Evolutionary conservation across 1,140 invertebrate species (phyloP).

Genomic region (Reticulitermes speratus): DNA sequence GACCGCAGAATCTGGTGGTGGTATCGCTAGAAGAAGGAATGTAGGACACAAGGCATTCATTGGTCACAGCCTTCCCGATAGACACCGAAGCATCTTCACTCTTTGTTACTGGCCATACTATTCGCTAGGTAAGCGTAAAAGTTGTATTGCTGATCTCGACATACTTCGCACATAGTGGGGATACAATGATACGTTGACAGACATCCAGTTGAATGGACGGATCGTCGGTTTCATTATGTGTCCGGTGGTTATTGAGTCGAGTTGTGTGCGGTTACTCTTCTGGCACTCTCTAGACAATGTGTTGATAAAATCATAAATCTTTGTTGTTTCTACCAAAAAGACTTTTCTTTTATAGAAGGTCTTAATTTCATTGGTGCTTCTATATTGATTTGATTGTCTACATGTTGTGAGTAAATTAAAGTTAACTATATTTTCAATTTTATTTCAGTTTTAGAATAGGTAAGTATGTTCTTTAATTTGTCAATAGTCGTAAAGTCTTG

Average conservation of each 20-base stretch:
- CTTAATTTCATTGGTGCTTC: background rate
- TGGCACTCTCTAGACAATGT: background rate
- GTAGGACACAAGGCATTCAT: background rate
- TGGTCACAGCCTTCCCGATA: background rate
- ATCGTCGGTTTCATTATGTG: background rate
- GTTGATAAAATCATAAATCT: background rate
- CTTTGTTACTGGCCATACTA: background rate
- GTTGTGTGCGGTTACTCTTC: background rate
- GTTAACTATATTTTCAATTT: constrained; percentile 25
- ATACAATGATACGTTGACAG: background rate
- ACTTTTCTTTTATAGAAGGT: background rate
- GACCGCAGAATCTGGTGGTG: background rate
- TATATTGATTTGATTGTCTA: background rate
- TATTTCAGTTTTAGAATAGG: background rate
- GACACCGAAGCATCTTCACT: background rate
- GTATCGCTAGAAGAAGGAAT: background rate
- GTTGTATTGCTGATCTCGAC: background rate
- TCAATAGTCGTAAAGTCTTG: background rate
- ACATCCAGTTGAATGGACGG: background rate
- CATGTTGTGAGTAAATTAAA: constrained; percentile 25
- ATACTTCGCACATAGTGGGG: background rate
- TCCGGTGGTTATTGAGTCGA: background rate
- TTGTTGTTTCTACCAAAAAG: background rate
- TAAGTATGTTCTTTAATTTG: background rate
- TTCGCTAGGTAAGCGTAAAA: constrained; percentile 10